Base-by-base conservation (phyloP, 2,113 vertebrate genomes). In the Planiliza haematocheilus region DNA sequence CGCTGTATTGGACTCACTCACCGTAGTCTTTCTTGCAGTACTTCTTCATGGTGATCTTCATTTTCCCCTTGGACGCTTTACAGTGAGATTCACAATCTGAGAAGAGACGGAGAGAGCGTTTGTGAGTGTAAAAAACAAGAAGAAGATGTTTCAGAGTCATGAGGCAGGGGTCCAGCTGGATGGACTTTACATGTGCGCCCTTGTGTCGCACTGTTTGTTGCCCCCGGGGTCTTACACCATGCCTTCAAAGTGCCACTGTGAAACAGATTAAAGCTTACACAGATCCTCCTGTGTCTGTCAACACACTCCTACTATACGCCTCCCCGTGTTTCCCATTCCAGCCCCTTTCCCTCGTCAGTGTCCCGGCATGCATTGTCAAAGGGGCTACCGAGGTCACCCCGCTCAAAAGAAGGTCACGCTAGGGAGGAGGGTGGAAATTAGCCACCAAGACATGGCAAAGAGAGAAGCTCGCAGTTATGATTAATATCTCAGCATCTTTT, bases 31-130 rank as follows among this genome's bases (percentile, higher is more conserved):
- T 99, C 92, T 99, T 99, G 86, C 97, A 99, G 92, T 99, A 99
- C 77, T 98, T 99, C 91, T 98, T 99, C 97, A 99, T 99, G 92
- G 97, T 99, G 91, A 99, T 97, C 95, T 99, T 99, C 95, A 99
- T 94, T 80, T 98, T 99, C 70, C 97, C 97, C 85, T 98, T 99
- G 86, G 97, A 97, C 41, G 96, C 95, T 89, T 98, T 99, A 93
- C 98, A 99, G 93, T 99, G 97, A 42, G 97, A 96, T 49, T 99
- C 97, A 7, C 98, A 99, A 81, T 98, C 97, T 99, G 93, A 56
- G 42, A 57, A 82, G 24, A 18, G 21, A 39, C 61, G 77, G 58
- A 50, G 41, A 82, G 43, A 56, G 12, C 7, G 30, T 43, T 17
- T 91, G 85, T 83, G 60, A 51, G 10, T 38, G 2, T 62, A n/a